Conservation (phyloP, 2,797 vertebrate species). For the Rhynchonycteris naso region DNA sequence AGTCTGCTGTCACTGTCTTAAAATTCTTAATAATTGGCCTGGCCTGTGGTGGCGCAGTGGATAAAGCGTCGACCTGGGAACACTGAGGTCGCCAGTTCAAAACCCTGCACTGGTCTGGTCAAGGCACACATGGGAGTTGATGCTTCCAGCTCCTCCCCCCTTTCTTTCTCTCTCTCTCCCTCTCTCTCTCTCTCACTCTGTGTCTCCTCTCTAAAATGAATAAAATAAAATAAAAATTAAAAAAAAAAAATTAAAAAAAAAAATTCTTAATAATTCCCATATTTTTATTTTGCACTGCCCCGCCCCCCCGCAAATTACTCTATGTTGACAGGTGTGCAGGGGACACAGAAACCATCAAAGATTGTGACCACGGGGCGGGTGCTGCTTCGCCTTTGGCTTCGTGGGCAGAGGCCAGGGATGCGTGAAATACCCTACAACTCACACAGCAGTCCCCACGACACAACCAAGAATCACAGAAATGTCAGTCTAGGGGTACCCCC, state of each 20-base stretch:
- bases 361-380: fast-evolving
- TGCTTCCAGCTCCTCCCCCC: no score
- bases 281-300: neutral
- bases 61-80: no score
- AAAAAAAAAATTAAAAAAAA: no score
- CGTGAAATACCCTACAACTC: neutral
- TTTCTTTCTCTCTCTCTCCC: no score
- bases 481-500: fast-evolving
- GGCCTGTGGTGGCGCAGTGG: no score
- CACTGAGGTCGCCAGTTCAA: no score
- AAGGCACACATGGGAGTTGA: no score
- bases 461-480: neutral
- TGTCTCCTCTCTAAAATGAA: no score
- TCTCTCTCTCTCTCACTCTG: no score
- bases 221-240: no score
- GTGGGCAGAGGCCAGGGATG: neutral
- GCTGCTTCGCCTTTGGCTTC: neutral
- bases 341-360: neutral
- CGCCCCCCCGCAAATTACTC: neutral
- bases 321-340: neutral
- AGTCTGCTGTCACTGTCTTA: neutral
- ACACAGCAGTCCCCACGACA: neutral
- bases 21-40: slow-evolving; percentile 8
- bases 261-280: neutral
- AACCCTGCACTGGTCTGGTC: no score